A percentile compares a stretch with the other conserved stretches of the same genome.
These are phyloP conservation scores for Eulemur coronatus DNA, from an alignment of 2,797 vertebrate genomes.

Conservation along the genomic window DNA sequence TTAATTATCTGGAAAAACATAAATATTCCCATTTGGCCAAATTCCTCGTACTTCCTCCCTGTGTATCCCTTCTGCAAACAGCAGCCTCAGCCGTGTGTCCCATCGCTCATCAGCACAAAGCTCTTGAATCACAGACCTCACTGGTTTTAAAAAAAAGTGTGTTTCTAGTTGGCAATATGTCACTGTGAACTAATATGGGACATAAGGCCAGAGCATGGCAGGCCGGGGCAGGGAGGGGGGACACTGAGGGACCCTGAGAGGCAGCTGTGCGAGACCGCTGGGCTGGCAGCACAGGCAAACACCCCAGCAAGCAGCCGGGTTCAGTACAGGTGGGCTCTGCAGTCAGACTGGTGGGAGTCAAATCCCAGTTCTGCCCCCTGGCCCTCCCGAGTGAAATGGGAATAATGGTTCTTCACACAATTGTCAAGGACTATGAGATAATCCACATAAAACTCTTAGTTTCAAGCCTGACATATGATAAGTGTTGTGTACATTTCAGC, in stretches of 20 bases:
- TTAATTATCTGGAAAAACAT: conserved; percentile 58
- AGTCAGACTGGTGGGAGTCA: neutral
- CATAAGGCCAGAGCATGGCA: neutral
- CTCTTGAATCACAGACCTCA: neutral
- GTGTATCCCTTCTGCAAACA: conserved; percentile 30
- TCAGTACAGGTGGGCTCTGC: neutral
- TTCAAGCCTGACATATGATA: neutral
- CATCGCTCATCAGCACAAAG: neutral
- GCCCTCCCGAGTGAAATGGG: neutral
- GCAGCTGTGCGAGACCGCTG: too few species aligned
- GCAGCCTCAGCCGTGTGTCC: neutral
- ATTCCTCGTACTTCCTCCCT: neutral
- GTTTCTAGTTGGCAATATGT: neutral
- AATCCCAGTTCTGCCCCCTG: neutral
- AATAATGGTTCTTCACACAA: neutral
- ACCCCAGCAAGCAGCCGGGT: neutral
- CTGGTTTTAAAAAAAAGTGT: neutral
- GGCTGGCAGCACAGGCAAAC: neutral
- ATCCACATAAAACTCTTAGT: neutral
- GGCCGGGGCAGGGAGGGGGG: accelerated
- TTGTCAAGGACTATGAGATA: neutral
- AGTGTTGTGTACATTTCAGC: neutral
- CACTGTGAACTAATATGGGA: neutral
- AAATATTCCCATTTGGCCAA: conserved; percentile 46
- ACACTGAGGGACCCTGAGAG: neutral